Evolutionary conservation across 2,888 invertebrate genomes (phyloP), one percentile per base, ranked within the genome.

Genomic region (Agrotis puta): DNA sequence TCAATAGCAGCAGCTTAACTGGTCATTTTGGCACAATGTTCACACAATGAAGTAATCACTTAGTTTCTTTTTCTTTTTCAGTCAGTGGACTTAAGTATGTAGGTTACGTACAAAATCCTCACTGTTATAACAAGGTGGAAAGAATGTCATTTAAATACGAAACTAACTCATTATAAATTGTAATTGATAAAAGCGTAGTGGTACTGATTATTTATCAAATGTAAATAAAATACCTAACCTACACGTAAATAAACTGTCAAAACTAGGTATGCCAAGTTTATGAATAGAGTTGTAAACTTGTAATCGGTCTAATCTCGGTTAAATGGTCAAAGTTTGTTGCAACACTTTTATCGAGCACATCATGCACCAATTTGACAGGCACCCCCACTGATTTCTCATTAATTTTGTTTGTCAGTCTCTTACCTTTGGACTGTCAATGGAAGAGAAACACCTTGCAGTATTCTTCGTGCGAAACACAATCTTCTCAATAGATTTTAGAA

Each of bases 401-500:
- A 18, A 1, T 54, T 33, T 7, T 11, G 27, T 27, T 27, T 27
- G 27, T 27, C 27, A 20, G 2, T 13, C n/a, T 64, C 79, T 75
- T 56, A 82, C 82, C 64, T 73, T 78, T 45, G 58, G 48, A 48
- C 50, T 59, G 47, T 69, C 56, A 51, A 61, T 59, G 6, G 69
- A 47, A 13, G 72, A 79, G 22, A 73, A 73, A 24, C 57, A 64
- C 45, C 58, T 78, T 0, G 67, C 62, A 53, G 47, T 51, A 2
- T 63, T 63, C 39, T 81, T 81, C 27, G 71, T 48, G 2, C 63
- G 65, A 45, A 71, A 24, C 13, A 73, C 43, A 53, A 70, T 56
- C 43, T 71, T 82, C 51, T 78, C 73, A 7, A 78, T n/a, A 22
- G 59, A 71, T 59, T 66, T 82, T 47, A 54, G 18, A 20, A 82